Percentiles rank a stretch among this genome's conserved stretches.
These are phyloP conservation scores for Noctilio leporinus DNA, from an alignment of 2,113 vertebrate genomes.

Conservation along the genomic window DNA sequence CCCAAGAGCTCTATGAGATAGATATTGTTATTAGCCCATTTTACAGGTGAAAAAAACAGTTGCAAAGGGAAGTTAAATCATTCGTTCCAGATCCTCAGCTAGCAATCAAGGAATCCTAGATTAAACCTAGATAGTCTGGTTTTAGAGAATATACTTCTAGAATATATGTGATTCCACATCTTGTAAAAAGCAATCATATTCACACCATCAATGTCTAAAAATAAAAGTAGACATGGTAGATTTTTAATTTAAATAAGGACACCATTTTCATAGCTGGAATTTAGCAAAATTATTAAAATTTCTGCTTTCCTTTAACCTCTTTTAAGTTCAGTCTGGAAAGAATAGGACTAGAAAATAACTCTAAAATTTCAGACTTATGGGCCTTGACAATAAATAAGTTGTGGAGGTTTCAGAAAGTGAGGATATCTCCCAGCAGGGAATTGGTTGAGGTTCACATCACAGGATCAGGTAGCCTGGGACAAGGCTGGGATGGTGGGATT, in stretches of 20 bases:
- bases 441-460: not conserved
- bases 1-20: not conserved
- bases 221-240: not conserved
- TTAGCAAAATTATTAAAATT: not conserved
- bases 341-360: not conserved
- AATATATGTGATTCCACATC: not conserved
- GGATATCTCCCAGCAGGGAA: not conserved
- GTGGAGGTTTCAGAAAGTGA: not conserved
- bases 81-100: not conserved
- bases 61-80: not conserved
- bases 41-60: not conserved
- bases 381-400: not conserved
- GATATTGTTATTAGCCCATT: conserved; percentile 7
- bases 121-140: not conserved
- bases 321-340: not conserved
- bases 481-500: not conserved
- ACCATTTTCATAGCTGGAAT: not conserved
- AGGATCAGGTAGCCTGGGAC: not conserved
- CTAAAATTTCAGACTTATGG: not conserved
- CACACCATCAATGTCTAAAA: not conserved
- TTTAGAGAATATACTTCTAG: not conserved
- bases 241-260: not conserved
- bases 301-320: not conserved
- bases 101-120: not conserved
- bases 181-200: not conserved